Base-by-base conservation (phyloP, 2,888 invertebrate species). In the Allophyes oxyacanthae region DNA sequence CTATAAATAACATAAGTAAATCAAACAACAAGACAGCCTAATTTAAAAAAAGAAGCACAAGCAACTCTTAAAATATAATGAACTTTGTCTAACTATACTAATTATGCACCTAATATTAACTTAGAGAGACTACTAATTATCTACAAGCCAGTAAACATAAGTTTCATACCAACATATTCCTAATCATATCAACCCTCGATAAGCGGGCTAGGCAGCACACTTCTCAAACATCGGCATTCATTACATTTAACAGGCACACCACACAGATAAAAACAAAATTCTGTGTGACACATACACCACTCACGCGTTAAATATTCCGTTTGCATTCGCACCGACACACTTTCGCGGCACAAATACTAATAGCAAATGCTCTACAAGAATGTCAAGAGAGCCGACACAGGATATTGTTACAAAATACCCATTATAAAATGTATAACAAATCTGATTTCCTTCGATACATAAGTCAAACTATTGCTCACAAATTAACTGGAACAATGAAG, bases 251-350 rank as follows among this genome's bases (percentile, higher is more conserved):
- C 51, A 46, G 54, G 20, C 20, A 20, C 20, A 20, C 20, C 20
- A 43, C 43, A 57, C 67, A 58, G 50, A 41, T 58, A 59, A 20
- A 56, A 55, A 57, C 37, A 58, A 70, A 63, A 60, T 49, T 28
- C 52, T 50, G 37, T 44, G 54, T 69, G 65, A 69, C 62, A 64
- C 64, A 72, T 65, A 52, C 42, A 54, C 48, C 32, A 64, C 67
- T 82, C 78, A 79, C 67, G 66, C 65, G 71, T 72, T 79, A 83
- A 78, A 72, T 84, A 88, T 89, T 87, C 86, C 65, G 65, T 62
- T 66, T 69, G 81, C 84, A 83, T 79, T 42, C 48, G 78, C 78
- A 85, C 66, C 84, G 88, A 85, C 88, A 87, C 73, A 88, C 88
- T 87, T 88, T 83, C 84, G 79, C 64, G 84, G 83, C 85, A 82